A percentile compares a stretch with the other conserved stretches of the same genome.
These are phyloP conservation scores for Amphiprion ocellaris DNA, from an alignment of 2,113 vertebrate genomes.

Conservation along the genomic window DNA sequence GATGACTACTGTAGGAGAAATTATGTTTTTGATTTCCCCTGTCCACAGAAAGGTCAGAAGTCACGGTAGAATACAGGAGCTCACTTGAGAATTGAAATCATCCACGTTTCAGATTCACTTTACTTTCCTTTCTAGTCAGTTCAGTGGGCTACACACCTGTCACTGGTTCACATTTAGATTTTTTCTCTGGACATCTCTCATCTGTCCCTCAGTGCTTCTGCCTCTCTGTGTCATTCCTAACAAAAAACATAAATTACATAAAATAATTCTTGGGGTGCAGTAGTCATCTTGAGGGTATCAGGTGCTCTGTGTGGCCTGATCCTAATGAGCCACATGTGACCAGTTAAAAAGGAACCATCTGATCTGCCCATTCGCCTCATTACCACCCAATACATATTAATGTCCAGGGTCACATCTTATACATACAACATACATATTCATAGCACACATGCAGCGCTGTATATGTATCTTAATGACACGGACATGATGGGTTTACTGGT, in stretches of 20 bases:
- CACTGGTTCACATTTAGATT: conserved; percentile 16
- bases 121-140: neutral
- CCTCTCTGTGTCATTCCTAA: neutral
- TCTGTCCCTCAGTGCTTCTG: neutral
- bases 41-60: conserved; percentile 2
- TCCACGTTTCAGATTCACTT: neutral
- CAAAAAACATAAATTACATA: conserved; percentile 48
- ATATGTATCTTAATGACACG: conserved; percentile 69
- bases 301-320: conserved; percentile 68
- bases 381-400: conserved; percentile 85
- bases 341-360: conserved; percentile 83
- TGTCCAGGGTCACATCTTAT: conserved; percentile 82
- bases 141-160: neutral
- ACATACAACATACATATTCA: conserved; percentile 84
- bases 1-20: neutral
- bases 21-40: neutral
- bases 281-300: conserved; percentile 74
- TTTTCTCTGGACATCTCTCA: neutral
- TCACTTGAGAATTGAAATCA: conserved; percentile 1
- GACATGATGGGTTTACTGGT: conserved; percentile 58
- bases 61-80: neutral
- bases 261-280: conserved; percentile 64
- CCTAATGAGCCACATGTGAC: conserved; percentile 85
- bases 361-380: conserved; percentile 81
- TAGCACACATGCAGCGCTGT: conserved; percentile 74